Percentiles rank a stretch among this genome's conserved stretches.
These are phyloP conservation scores for Drosophila affinis DNA, from an alignment of 2,888 invertebrate genomes.

Conservation along the genomic window DNA sequence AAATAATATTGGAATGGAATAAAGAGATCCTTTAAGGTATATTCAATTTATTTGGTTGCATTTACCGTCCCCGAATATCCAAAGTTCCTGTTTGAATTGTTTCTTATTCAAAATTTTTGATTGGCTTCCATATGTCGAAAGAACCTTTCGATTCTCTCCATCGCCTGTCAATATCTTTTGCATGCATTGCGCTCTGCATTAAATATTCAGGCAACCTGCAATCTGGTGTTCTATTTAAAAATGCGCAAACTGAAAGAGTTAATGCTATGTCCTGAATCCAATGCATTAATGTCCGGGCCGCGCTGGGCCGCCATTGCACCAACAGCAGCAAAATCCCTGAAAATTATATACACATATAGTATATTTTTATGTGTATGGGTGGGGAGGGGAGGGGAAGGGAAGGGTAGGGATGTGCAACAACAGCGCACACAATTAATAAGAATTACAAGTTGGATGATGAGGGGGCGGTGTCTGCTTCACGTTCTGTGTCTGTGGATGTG, in stretches of 20 bases:
- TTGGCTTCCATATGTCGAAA: neutral
- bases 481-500: neutral
- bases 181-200: conserved; percentile 3
- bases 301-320: conserved; percentile 1
- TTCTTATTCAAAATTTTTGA: neutral
- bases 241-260: conserved; percentile 42
- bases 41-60: neutral
- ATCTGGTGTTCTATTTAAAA: conserved; percentile 41
- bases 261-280: conserved; percentile 37
- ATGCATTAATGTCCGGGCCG: conserved; percentile 41
- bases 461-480: neutral
- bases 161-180: conserved; percentile 8
- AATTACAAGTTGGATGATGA: conserved; percentile 80
- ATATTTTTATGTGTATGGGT: neutral
- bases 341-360: conserved; percentile 26
- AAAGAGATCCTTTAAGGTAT: too few relatives aligned
- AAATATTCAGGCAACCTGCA: conserved; percentile 36
- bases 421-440: conserved; percentile 80
- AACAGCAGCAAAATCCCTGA: conserved; percentile 6
- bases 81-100: neutral
- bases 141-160: neutral
- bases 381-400: neutral
- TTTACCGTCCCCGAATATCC: neutral
- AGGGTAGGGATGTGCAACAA: conserved; percentile 11
- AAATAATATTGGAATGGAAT: neutral